A percentile compares a stretch with the other conserved stretches of the same genome.
Conservation (phyloP, 2,113 vertebrate genomes). For the Diglossa brunneiventris region DNA sequence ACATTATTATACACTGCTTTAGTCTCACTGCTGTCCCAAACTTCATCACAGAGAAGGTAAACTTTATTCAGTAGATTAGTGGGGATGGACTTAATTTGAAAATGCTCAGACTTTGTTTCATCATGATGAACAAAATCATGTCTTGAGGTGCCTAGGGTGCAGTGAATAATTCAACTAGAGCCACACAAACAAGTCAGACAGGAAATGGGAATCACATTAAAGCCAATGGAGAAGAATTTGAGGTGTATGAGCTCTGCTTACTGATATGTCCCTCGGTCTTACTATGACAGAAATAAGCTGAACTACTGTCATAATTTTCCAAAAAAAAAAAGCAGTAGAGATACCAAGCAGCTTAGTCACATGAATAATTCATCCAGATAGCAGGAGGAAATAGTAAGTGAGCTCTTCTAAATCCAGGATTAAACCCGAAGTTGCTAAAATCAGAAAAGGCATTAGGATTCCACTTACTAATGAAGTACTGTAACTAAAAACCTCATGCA, state of each 20-base stretch:
- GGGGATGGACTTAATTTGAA: not conserved
- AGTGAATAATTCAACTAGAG: not conserved
- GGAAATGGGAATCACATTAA: not conserved
- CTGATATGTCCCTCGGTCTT: not conserved
- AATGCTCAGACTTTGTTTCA: not conserved
- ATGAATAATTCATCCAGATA: not conserved
- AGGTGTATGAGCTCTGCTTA: not conserved
- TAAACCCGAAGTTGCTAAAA: not conserved
- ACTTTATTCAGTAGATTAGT: not conserved
- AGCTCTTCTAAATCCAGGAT: not conserved
- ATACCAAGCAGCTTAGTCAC: not conserved
- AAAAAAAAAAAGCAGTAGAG: not conserved
- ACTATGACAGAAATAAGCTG: not conserved
- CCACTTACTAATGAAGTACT: not conserved
- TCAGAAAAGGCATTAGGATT: not conserved
- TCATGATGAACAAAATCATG: not conserved
- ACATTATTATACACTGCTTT: not conserved
- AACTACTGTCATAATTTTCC: not conserved
- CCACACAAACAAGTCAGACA: not conserved
- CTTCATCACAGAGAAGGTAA: not conserved
- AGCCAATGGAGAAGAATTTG: not conserved
- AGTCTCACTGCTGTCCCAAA: not conserved
- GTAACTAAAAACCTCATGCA: not conserved
- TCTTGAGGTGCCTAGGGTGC: not conserved
- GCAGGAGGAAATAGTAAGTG: not conserved